Percentiles rank a stretch among this genome's conserved stretches.
phyloP scores from a whole-genome alignment of 2,797 vertebrate genomes.

The Poecilia gillii region DNA sequence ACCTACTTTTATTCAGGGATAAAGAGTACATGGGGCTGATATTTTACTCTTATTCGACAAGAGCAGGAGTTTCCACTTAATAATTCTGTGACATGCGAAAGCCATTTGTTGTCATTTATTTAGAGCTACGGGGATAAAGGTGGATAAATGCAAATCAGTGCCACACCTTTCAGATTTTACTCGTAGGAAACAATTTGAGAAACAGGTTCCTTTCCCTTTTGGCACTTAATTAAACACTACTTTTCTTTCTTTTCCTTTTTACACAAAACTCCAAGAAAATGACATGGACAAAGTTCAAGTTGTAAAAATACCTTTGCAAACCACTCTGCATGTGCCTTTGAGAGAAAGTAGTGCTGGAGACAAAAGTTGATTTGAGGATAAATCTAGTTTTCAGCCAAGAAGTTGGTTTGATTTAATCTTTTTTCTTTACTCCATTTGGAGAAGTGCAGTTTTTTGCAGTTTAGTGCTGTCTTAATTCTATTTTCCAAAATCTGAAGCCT shows the following conservation, averaged over 20 bases:
- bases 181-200: neutral
- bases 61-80: neutral
- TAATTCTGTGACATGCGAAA: neutral
- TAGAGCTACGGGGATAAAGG: neutral
- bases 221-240: neutral
- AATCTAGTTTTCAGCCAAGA: neutral
- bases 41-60: neutral
- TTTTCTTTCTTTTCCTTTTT: neutral
- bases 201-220: neutral
- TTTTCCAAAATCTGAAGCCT: constrained; percentile 6
- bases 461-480: neutral
- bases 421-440: neutral
- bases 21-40: neutral
- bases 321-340: neutral
- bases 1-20: neutral
- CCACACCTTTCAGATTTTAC: neutral
- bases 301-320: neutral
- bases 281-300: neutral
- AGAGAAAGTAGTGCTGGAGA: neutral
- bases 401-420: neutral
- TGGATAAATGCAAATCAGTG: neutral
- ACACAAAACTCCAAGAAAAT: neutral
- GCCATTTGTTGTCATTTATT: neutral
- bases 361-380: neutral
- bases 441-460: neutral